A percentile compares a stretch with the other conserved stretches of the same genome.
These are phyloP conservation scores for zebrafish (Danio rerio) DNA, from an alignment of 2,113 vertebrate genomes.

Conservation along the genomic window GRCz12tu NC_133186.1:23678001-23678500, in stretches of 20 bases:
- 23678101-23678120: constrained; percentile 32
- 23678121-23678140: constrained; percentile 34
- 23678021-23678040: constrained; percentile 20
- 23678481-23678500: too few relatives aligned
- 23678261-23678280: neutral
- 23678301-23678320: constrained; percentile 7
- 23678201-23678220: constrained; percentile 13
- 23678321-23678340: neutral
- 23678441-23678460: neutral
- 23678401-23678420: neutral
- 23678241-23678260: neutral
- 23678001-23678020: neutral
- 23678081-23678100: constrained; percentile 22
- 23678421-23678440: neutral
- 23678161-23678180: neutral
- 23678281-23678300: neutral
- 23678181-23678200: neutral
- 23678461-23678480: neutral
- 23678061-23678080: constrained; percentile 25
- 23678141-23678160: constrained; percentile 12
- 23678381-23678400: constrained; percentile 20
- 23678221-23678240: constrained; percentile 25
- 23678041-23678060: constrained; percentile 26
- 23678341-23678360: constrained; percentile 39
- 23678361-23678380: constrained; percentile 40